These are phyloP conservation scores for Cryptops parisi DNA, from an alignment of 2,888 invertebrate genomes.

Conservation along the genomic window DNA sequence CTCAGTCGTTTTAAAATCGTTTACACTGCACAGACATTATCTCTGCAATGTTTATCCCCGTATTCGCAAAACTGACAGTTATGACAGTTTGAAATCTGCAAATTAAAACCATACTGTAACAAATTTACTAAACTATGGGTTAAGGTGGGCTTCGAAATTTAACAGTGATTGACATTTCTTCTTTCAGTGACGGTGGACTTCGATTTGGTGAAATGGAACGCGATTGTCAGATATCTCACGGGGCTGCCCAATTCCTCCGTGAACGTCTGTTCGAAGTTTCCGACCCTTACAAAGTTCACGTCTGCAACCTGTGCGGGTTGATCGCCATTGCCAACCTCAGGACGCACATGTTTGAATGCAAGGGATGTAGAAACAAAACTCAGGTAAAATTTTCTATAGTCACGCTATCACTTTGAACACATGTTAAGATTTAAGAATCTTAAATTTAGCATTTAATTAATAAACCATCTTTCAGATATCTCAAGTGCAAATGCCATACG, in stretches of 20 bases:
- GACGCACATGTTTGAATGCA: constrained; percentile 97
- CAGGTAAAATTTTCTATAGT: too few species aligned
- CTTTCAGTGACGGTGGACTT: constrained; percentile 73
- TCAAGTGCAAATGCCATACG: constrained; percentile 90
- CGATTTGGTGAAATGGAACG: constrained; percentile 99
- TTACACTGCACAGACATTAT: too few species aligned
- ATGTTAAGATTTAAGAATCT: not conserved
- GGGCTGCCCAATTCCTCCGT: constrained; percentile 87
- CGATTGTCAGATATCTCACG: constrained; percentile 99
- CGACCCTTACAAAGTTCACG: constrained; percentile 95
- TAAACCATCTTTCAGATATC: constrained; percentile 55
- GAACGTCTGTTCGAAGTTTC: constrained; percentile 98
- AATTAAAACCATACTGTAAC: too few species aligned
- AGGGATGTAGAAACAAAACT: constrained; percentile 98
- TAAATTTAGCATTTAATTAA: not conserved
- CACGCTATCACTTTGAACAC: not conserved
- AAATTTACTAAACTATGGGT: too few species aligned
- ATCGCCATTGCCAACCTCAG: constrained; percentile 96
- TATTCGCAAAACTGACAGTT: too few species aligned
- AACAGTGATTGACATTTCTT: too few species aligned
- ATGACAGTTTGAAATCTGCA: too few species aligned
- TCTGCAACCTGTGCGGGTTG: constrained; percentile 95
- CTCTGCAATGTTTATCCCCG: too few species aligned
- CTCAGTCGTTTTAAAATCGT: too few species aligned
- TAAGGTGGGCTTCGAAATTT: too few species aligned